Base-by-base conservation (phyloP, 2,797 vertebrate genomes). In the Danio choprae region DNA sequence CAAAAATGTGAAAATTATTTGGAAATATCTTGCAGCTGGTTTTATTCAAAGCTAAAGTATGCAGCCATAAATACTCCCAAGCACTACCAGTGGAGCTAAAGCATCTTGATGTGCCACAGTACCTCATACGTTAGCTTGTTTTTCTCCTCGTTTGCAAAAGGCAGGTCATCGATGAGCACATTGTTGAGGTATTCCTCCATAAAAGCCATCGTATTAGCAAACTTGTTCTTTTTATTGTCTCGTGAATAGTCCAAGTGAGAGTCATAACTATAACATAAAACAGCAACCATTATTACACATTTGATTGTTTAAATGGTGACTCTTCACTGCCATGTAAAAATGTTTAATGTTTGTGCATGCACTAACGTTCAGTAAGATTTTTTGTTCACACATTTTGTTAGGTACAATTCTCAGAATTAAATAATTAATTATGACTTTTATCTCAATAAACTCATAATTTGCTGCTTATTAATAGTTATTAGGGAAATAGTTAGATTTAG, bases 101-200 rank as follows among this genome's bases (percentile, higher is more conserved):
- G 48, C 4, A 59, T 20, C 7, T 71, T 22, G 63, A 70, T 1
- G 12, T 67, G 38, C 11, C 51, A 50, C 5, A 41, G 0, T 84
- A 97, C 98, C 96, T 99, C 98, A 0, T 95, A 99, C 11, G 98
- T 99, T 70, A 99, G 95, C 80, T 98, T 99, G 90, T 99, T 99
- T 88, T 99, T 99, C 90, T 98, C 97, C 77, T 96, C 95, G 0
- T 98, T 95, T 88, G 97, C 96, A 11, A 99, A 99, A 2, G 98
- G 98, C 75, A 97, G 91, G 0, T 96, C 95, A 46, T 99, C 97
- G 22, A 95, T 93, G 84, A 98, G 95, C 76, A 99, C 97, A 0
- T 96, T 96, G 92, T 97, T 98, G 15, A 99, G 96, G 81, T 98
- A 99, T 68, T 99, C 98, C 88, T 99, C 98, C 92, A 99, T 98